Evolutionary conservation across 1,140 invertebrate species (phyloP), one percentile per base, ranked within the genome.

Genomic region (Caenorhabditis tropicalis): DNA sequence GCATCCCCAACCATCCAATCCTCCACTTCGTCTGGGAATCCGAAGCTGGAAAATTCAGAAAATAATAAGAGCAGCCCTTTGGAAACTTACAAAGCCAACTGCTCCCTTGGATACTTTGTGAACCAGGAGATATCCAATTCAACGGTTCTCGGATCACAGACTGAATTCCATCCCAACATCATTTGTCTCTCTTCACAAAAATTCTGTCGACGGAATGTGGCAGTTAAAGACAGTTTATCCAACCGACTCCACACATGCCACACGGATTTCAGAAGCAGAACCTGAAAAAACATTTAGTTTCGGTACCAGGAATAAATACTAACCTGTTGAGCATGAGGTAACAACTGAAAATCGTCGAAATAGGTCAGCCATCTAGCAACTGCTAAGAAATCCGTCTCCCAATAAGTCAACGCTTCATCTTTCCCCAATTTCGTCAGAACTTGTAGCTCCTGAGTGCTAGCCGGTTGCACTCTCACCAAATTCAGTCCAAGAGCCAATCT

Each of bases 291-390:
- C 33, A 19, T 19, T 36, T n/a, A 51, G 49, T 12, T 51, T n/a
- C 0, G 49, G n/a, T n/a, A 2, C n/a, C 10, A 56, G 10, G n/a
- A 24, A 56, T 4, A 56, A 74, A 43, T 1, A 24, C n/a, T 46
- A 4, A 74, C 65, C 65, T 74, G 65, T 10, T 74, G 65, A 5
- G 27, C 36, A 24, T 74, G 65, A 2, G 65, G 65, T 36, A 74
- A 12, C 43, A n/a, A n/a, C 36, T 74, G 65, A 43, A 74, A 74
- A 46, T 74, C 65, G 27, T 74, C 65, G 24, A 74, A 74, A 74
- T 74, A 74, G 4, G 65, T 74, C 33, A 74, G 43, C 33, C 65
- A 74, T 24, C 29, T 43, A 10, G 65, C 36, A 19, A 74, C 65
- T 21, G 36, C 29, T 2, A 74, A 31, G n/a, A 74, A 74, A 43